Base-by-base conservation (phyloP, 1,140 invertebrate species). In the Procambarus clarkii region DNA sequence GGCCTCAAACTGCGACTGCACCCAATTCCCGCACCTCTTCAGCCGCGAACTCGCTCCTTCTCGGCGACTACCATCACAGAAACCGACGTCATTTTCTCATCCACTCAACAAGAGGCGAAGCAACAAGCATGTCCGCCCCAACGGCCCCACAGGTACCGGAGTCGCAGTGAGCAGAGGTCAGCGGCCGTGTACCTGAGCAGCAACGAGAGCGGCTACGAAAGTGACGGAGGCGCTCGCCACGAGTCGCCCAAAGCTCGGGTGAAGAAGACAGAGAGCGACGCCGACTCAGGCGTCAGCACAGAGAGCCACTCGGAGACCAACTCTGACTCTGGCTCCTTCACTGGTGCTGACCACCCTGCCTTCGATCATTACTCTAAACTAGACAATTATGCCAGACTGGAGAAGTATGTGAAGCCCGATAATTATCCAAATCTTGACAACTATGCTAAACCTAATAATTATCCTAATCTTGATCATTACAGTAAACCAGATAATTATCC, bases 191-290 rank as follows among this genome's bases (percentile, higher is more conserved):
- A 95, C 95, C 34, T 95, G 94, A 93, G 93, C 95, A 93, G 94
- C 94, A 97, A 97, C 94, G 97, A 97, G 94, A 97, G 97, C 54
- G 97, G 97, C 34, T 97, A 97, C 94, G 97, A 97, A 93, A 97
- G 97, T 94, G 97, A 97, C 54, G 71, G 85, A 93, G 96, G 96
- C 21, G 95, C 96, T 81, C 95, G 95, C 50, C 93, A 92, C 18
- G 90, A 92, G 64, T 85, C 86, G 1, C 44, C 85, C 44, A 90
- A 92, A 76, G n/a, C 86, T n/a, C 69, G 54, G 34, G 48, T 82
- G 78, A 91, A 91, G 83, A 92, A 92, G 71, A 80, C 81, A 7
- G 92, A 92, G 54, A 92, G 85, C 58, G 89, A 92, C 50, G 93
- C 93, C 2, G 94, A 94, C 90, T 94, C 94, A 80, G 94, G 94